A percentile compares a stretch with the other conserved stretches of the same genome.
Conservation (phyloP, 2,888 invertebrate species). For the Melanchra persicariae region DNA sequence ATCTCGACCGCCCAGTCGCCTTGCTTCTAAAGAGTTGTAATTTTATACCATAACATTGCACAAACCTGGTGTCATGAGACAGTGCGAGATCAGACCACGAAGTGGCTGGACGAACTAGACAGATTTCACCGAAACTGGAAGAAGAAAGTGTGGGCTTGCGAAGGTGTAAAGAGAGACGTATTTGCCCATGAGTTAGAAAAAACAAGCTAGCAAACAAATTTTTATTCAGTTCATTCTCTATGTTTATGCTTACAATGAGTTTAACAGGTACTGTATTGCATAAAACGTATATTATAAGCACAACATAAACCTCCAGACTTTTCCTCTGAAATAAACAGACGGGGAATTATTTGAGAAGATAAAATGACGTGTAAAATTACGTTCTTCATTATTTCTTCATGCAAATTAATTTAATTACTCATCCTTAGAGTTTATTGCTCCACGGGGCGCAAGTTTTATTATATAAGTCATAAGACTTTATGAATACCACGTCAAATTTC, state of each 20-base stretch:
- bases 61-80: too few species aligned
- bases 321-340: conserved; percentile 26
- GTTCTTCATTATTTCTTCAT: conserved; percentile 39
- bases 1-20: too few species aligned
- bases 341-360: conserved; percentile 1
- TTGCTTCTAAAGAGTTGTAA: too few species aligned
- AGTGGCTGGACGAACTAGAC: too few species aligned
- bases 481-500: conserved; percentile 42
- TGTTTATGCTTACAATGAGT: neutral
- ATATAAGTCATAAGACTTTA: conserved; percentile 37
- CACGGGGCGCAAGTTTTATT: conserved; percentile 41
- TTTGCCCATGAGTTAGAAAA: neutral
- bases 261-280: neutral
- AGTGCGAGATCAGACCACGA: too few species aligned
- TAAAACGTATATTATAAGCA: neutral
- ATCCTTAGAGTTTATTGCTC: conserved; percentile 27
- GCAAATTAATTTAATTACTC: conserved; percentile 60
- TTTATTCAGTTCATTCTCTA: neutral
- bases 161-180: neutral
- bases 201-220: neutral
- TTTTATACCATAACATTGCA: too few species aligned
- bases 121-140: too few species aligned
- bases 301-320: neutral
- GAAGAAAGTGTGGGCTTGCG: too few species aligned
- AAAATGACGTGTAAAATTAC: conserved; percentile 44